These are phyloP conservation scores for Eustalomyia histrio DNA, from an alignment of 2,888 invertebrate species.

Conservation along the genomic window DNA sequence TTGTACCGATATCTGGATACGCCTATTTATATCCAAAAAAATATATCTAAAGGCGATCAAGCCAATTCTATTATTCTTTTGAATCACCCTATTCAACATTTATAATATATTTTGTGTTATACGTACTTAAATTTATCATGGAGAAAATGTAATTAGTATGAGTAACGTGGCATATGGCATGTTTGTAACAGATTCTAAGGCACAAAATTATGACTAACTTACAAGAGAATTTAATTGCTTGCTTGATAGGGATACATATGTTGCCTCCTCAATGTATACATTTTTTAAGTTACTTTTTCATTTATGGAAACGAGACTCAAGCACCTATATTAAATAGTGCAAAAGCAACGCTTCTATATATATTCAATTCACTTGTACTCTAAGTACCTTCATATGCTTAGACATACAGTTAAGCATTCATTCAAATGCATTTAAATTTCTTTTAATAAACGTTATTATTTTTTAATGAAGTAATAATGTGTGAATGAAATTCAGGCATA, in stretches of 20 bases:
- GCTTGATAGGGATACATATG: constrained; percentile 51
- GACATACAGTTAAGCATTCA: constrained; percentile 40
- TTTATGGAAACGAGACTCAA: constrained; percentile 16
- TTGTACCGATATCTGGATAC: too few species aligned
- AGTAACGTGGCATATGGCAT: constrained; percentile 63
- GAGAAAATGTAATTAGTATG: constrained; percentile 61
- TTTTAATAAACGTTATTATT: constrained; percentile 29
- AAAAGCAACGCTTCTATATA: constrained; percentile 53
- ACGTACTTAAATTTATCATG: constrained; percentile 46
- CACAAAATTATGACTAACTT: constrained; percentile 40
- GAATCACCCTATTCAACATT: too few species aligned
- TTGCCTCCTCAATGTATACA: constrained; percentile 38
- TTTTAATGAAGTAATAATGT: constrained; percentile 64
- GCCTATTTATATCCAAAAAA: too few species aligned
- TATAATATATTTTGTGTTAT: too few species aligned
- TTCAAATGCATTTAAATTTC: background rate
- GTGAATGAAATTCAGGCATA: constrained; percentile 29
- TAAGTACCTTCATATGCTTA: constrained; percentile 37
- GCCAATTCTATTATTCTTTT: too few species aligned
- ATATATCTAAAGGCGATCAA: too few species aligned
- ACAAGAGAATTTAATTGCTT: constrained; percentile 61
- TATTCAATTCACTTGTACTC: constrained; percentile 61
- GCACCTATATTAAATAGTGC: constrained; percentile 49
- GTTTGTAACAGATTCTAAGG: constrained; percentile 54
- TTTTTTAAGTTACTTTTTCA: constrained; percentile 36